A percentile compares a stretch with the other conserved stretches of the same genome.
phyloP scores from a whole-genome alignment of 2,797 vertebrate genomes.

The Dicrostonyx torquatus region DNA sequence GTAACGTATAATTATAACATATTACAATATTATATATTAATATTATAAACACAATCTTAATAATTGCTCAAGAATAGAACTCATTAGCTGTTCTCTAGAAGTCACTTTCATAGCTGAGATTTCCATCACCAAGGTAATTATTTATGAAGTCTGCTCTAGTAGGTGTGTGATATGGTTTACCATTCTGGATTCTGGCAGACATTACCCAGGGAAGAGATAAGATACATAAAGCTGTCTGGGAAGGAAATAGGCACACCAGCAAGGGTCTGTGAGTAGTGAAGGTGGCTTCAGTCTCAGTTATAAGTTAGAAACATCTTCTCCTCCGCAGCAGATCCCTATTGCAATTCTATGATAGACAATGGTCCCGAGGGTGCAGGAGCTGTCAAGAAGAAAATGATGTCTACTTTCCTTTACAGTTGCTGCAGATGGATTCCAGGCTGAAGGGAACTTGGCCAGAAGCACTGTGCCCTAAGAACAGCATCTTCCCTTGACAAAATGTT shows the following conservation, averaged over 20 bases:
- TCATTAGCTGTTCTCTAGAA: neutral
- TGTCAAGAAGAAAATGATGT: neutral
- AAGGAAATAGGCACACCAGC: conserved; percentile 24
- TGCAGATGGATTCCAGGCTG: neutral
- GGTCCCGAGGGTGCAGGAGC: neutral
- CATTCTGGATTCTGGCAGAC: conserved; percentile 57
- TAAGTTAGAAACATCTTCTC: neutral
- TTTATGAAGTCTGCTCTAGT: neutral
- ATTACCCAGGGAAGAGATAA: neutral
- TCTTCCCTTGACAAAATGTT: neutral
- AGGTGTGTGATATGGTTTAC: conserved; percentile 57
- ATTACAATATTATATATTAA: too few species aligned
- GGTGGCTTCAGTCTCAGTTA: neutral
- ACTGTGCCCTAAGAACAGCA: neutral
- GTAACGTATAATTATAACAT: too few species aligned
- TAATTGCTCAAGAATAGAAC: rapidly evolving
- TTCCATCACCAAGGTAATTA: conserved; percentile 31
- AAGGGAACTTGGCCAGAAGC: neutral
- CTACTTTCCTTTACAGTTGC: too few species aligned
- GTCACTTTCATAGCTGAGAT: neutral
- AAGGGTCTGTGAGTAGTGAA: neutral
- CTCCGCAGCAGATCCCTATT: too few species aligned
- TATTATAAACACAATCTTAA: neutral
- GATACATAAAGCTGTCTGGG: conserved; percentile 40
- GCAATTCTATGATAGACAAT: neutral